Conservation (phyloP, 1,140 invertebrate species). For the Eubasilissa regina region DNA sequence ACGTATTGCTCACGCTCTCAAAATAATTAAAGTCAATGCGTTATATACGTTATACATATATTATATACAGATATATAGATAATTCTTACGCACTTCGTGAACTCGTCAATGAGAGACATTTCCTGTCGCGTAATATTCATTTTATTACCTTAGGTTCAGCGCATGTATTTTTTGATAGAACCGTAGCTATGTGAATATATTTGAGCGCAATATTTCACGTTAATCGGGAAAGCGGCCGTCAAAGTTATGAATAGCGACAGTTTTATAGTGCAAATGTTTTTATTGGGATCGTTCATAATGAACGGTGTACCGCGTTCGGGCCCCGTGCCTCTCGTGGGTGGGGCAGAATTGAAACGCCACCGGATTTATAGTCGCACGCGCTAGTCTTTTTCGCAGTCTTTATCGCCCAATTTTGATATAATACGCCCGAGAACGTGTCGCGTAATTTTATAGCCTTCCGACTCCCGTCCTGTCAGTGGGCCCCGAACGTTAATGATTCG, state of each 20-base stretch:
- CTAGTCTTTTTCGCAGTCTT: slow-evolving; percentile 18
- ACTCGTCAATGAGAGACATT: too few species aligned
- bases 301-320: not conserved
- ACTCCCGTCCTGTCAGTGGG: not conserved
- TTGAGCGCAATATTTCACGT: slow-evolving; percentile 20
- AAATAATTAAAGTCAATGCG: too few species aligned
- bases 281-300: slow-evolving; percentile 17
- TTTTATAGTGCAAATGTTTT: slow-evolving; percentile 41
- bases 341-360: slow-evolving; percentile 21
- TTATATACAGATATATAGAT: too few species aligned
- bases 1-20: too few species aligned
- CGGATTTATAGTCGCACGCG: slow-evolving; percentile 14
- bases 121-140: too few species aligned
- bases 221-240: slow-evolving; percentile 33
- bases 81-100: too few species aligned
- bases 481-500: slow-evolving; percentile 2
- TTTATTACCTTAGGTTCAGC: too few species aligned
- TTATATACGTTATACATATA: too few species aligned
- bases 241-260: slow-evolving; percentile 41
- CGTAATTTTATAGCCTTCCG: slow-evolving; percentile 1
- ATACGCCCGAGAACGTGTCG: not conserved
- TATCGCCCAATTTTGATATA: slow-evolving; percentile 35
- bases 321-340: slow-evolving; percentile 1
- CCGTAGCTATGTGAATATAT: too few species aligned
- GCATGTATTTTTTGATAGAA: too few species aligned